Conservation (phyloP, 2,888 invertebrate species). For the Gnatocerus cornutus region DNA sequence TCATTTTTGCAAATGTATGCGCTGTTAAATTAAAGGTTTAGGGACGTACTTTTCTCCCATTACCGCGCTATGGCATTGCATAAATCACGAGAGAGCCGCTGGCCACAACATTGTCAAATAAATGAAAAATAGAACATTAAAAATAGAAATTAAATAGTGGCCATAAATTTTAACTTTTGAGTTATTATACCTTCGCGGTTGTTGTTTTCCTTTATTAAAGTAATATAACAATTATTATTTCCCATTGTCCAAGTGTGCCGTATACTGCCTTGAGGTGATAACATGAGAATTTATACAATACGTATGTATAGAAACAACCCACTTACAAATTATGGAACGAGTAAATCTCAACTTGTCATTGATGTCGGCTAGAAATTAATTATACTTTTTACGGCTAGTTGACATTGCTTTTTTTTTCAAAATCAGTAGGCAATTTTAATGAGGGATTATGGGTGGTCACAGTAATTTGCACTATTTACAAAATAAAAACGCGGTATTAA, state of each 20-base stretch:
- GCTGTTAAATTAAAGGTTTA: not conserved
- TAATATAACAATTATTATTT: conserved; percentile 25
- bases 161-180: conserved; percentile 5
- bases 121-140: not conserved
- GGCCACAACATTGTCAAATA: not conserved
- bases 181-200: conserved; percentile 12
- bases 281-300: conserved; percentile 27
- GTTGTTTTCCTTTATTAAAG: conserved; percentile 24
- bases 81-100: not conserved
- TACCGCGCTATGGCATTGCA: not conserved
- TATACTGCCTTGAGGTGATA: conserved; percentile 32
- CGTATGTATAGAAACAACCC: conserved; percentile 3
- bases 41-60: not conserved
- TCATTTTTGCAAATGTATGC: not conserved
- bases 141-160: not conserved
- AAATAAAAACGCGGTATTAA: too few species aligned
- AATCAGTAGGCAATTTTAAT: too few species aligned
- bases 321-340: conserved; percentile 26
- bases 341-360: conserved; percentile 32
- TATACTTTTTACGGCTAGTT: not conserved
- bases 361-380: conserved; percentile 13
- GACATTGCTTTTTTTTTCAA: not conserved
- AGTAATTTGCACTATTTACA: too few species aligned
- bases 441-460: too few species aligned
- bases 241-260: conserved; percentile 1